Evolutionary conservation across 2,797 vertebrate genomes (phyloP).

Genomic region (Macropodus opercularis): DNA sequence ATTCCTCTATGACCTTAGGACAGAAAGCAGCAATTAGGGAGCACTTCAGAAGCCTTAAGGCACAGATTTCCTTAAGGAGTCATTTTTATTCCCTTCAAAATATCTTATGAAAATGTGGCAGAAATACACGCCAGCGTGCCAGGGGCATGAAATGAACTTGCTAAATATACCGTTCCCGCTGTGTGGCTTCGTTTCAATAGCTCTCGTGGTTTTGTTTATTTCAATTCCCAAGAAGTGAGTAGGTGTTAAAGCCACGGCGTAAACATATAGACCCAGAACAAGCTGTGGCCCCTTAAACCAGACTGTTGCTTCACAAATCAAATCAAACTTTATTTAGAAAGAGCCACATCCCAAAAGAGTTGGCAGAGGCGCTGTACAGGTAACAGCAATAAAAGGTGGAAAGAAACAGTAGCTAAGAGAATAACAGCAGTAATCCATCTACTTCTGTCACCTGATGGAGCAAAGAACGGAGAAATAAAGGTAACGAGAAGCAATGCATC

Average conservation of each 20-base stretch:
- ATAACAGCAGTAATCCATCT: too few relatives aligned
- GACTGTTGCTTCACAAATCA: conserved; percentile 66
- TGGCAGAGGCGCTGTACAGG: too few relatives aligned
- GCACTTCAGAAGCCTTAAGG: conserved; percentile 64
- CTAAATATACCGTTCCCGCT: conserved; percentile 63
- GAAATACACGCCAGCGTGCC: conserved; percentile 74
- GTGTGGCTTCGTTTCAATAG: conserved; percentile 37
- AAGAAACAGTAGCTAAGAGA: too few relatives aligned
- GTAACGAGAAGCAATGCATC: too few relatives aligned
- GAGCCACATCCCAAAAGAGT: too few relatives aligned
- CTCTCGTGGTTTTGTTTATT: conserved; percentile 74
- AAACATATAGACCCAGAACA: conserved; percentile 69
- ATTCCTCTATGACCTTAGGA: conserved; percentile 74
- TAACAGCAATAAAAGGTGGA: too few relatives aligned
- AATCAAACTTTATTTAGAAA: too few relatives aligned
- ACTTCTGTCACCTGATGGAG: too few relatives aligned
- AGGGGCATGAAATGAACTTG: conserved; percentile 68
- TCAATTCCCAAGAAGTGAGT: conserved; percentile 63
- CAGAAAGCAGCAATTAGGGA: conserved; percentile 75
- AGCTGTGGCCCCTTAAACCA: conserved; percentile 67
- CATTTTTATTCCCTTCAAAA: conserved; percentile 65
- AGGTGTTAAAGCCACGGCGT: conserved; percentile 71
- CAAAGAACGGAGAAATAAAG: too few relatives aligned
- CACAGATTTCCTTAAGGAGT: conserved; percentile 51
- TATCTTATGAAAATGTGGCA: conserved; percentile 62